phyloP scores from a whole-genome alignment of 2,797 vertebrate species.

The Labroides dimidiatus region DNA sequence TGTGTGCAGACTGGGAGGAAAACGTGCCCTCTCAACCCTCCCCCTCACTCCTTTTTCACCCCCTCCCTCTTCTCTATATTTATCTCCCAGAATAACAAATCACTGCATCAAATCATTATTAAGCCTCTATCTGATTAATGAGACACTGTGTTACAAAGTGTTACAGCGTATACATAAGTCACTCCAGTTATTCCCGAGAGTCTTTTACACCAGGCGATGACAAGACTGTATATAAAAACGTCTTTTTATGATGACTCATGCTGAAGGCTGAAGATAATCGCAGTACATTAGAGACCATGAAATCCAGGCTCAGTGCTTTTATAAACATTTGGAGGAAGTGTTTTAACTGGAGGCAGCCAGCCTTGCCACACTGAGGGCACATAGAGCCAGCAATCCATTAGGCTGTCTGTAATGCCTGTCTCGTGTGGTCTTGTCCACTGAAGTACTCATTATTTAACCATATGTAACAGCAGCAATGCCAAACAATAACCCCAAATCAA shows the following conservation, averaged over 20 bases:
- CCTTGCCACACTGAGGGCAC: slow-evolving; percentile 60
- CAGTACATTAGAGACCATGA: slow-evolving; percentile 73
- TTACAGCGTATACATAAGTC: slow-evolving; percentile 47
- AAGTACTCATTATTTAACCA: slow-evolving; percentile 58
- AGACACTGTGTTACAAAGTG: slow-evolving; percentile 31
- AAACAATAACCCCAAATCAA: slow-evolving; percentile 17
- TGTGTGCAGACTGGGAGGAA: slow-evolving; percentile 54
- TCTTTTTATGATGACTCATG: slow-evolving; percentile 55
- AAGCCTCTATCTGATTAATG: slow-evolving; percentile 58
- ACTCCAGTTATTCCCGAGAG: slow-evolving; percentile 49
- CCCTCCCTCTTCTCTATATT: slow-evolving; percentile 15
- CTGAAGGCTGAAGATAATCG: slow-evolving; percentile 68
- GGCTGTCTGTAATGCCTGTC: slow-evolving; percentile 42
- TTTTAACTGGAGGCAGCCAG: slow-evolving; percentile 75
- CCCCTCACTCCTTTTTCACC: slow-evolving; percentile 31
- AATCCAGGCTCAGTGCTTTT: slow-evolving; percentile 74
- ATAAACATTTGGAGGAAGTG: slow-evolving; percentile 79
- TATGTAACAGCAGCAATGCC: slow-evolving; percentile 23
- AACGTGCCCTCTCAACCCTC: slow-evolving; percentile 66
- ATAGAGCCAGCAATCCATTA: slow-evolving; percentile 66
- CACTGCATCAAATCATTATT: slow-evolving; percentile 51
- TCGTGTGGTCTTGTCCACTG: slow-evolving; percentile 24
- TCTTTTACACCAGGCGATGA: slow-evolving; percentile 53
- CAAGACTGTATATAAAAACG: slow-evolving; percentile 41
- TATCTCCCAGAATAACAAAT: slow-evolving; percentile 56